Percentiles rank a stretch among this genome's conserved stretches.
phyloP scores from a whole-genome alignment of 23 tunicate genomes.

The Ciona savignyi region DNA sequence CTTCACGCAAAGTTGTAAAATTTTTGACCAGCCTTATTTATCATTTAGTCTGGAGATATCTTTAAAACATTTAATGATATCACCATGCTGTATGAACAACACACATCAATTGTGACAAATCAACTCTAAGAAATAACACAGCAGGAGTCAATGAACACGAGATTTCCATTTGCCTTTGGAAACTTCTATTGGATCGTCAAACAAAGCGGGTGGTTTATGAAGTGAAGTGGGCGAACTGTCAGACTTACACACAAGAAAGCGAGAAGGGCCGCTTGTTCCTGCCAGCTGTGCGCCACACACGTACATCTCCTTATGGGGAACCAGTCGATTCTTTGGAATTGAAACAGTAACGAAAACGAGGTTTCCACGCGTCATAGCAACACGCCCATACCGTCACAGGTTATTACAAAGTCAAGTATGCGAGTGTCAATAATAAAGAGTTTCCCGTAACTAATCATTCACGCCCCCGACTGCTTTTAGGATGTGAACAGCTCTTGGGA shows the following conservation, averaged over 20 bases:
- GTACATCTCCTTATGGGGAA: not conserved
- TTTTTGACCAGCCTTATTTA: too few species aligned
- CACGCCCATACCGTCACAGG: slow-evolving; percentile 1
- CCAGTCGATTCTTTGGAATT: not conserved
- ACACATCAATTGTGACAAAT: too few species aligned
- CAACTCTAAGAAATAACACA: too few species aligned
- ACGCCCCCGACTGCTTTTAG: not conserved
- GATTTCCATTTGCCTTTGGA: not conserved
- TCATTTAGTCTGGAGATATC: too few species aligned
- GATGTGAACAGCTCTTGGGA: not conserved
- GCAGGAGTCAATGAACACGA: too few species aligned
- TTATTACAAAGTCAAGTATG: not conserved
- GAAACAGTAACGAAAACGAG: not conserved
- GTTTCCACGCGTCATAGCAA: not conserved
- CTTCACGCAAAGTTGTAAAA: too few species aligned
- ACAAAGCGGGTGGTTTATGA: not conserved
- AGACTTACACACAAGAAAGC: not conserved
- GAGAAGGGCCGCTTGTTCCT: not conserved
- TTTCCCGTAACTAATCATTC: not conserved
- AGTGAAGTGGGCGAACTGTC: not conserved
- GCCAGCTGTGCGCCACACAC: slow-evolving; percentile 1
- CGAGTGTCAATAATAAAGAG: not conserved
- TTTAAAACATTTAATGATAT: too few species aligned
- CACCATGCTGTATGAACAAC: too few species aligned
- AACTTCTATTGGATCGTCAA: not conserved